Conservation (phyloP, 1,140 invertebrate genomes). For the Drosophila murphyi region DNA sequence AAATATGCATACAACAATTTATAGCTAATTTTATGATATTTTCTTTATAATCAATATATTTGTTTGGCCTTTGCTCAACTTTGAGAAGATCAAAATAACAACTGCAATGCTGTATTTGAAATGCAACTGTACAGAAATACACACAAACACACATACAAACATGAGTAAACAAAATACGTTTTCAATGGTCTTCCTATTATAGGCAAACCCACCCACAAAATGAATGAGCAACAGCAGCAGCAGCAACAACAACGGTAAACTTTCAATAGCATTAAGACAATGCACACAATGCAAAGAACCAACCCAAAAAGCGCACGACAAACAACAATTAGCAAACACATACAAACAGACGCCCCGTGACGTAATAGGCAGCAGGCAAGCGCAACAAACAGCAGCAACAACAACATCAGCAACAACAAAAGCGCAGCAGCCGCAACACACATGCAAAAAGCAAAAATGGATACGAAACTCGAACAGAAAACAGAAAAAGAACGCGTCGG, state of each 20-base stretch:
- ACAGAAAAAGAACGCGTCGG: slow-evolving; percentile 10
- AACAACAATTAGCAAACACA: slow-evolving; percentile 36
- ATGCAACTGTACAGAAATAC: no score
- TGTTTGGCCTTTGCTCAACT: no score
- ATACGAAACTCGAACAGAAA: slow-evolving; percentile 14
- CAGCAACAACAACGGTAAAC: background rate
- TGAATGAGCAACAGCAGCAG: background rate
- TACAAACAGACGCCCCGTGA: slow-evolving; percentile 48
- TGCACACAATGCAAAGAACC: slow-evolving; percentile 17
- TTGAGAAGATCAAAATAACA: no score
- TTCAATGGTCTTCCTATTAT: background rate
- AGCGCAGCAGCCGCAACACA: slow-evolving; percentile 5
- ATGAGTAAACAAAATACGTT: no score
- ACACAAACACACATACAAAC: background rate
- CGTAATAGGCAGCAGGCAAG: slow-evolving; percentile 64
- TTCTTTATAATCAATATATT: no score
- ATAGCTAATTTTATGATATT: no score
- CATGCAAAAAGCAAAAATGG: slow-evolving; percentile 22
- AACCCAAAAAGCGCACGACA: slow-evolving; percentile 13
- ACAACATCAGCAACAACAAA: background rate
- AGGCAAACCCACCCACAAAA: background rate
- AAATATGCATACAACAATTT: no score
- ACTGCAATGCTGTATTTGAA: no score
- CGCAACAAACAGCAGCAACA: slow-evolving; percentile 32
- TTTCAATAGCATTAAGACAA: slow-evolving; percentile 3